A percentile compares a stretch with the other conserved stretches of the same genome.
phyloP scores from a whole-genome alignment of 2,888 invertebrate species.

The Eupeodes latifasciatus region DNA sequence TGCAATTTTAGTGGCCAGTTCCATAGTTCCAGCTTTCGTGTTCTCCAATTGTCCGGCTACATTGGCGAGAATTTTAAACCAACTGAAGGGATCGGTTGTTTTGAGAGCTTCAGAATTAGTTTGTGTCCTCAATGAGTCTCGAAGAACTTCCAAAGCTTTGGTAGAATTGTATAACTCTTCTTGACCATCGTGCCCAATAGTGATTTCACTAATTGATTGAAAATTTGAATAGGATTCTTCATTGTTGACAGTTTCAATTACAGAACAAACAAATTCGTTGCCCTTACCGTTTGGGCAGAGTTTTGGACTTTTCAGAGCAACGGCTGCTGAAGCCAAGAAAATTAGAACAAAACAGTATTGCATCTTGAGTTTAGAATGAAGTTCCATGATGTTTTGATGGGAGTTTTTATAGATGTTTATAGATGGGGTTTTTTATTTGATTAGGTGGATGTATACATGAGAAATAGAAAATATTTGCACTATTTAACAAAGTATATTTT shows the following conservation, averaged over 20 bases:
- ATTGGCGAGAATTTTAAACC: not conserved
- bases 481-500: not conserved
- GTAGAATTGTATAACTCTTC: not conserved
- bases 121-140: not conserved
- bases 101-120: not conserved
- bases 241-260: not conserved
- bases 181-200: not conserved
- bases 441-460: not conserved
- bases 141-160: not conserved
- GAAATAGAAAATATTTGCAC: not conserved
- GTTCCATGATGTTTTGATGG: not conserved
- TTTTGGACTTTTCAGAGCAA: slow-evolving; percentile 4
- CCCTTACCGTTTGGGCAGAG: not conserved
- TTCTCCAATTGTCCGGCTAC: not conserved
- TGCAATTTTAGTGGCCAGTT: not conserved
- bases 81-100: not conserved
- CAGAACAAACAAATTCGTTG: slow-evolving; percentile 9
- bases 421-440: not conserved
- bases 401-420: not conserved
- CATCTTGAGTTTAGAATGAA: not conserved
- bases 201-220: not conserved
- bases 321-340: slow-evolving; percentile 1
- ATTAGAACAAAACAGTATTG: not conserved
- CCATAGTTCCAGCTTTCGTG: not conserved
- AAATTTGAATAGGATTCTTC: not conserved